Evolutionary conservation across 2,888 invertebrate species (phyloP).

Genomic region (Prosopocoilus inquinatus): DNA sequence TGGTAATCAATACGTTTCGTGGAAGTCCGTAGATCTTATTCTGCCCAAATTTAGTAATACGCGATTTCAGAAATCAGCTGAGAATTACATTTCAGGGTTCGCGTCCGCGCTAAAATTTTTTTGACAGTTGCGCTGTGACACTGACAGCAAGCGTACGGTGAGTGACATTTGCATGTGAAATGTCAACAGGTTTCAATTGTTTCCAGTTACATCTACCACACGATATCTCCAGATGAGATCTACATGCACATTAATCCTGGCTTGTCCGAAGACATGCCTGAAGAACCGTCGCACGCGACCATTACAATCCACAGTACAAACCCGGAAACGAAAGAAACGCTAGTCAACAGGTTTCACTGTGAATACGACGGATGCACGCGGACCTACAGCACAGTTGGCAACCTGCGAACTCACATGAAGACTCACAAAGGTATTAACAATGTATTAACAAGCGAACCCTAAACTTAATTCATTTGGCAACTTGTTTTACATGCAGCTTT

Average conservation of each 20-base stretch:
- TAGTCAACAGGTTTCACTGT: conserved; percentile 73
- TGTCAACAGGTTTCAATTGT: conserved; percentile 11
- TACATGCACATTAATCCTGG: conserved; percentile 70
- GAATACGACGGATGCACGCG: conserved; percentile 85
- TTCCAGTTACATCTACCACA: conserved; percentile 67
- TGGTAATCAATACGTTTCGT: conserved; percentile 30
- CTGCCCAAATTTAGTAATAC: conserved; percentile 39
- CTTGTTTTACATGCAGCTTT: conserved; percentile 9
- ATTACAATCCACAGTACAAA: conserved; percentile 65
- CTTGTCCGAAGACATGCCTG: conserved; percentile 60
- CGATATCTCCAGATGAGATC: conserved; percentile 67
- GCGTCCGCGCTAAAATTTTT: conserved; percentile 19
- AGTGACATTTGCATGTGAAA: neutral
- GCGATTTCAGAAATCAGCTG: conserved; percentile 28
- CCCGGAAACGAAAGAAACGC: conserved; percentile 57
- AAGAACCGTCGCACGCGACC: conserved; percentile 67
- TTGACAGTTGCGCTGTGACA: conserved; percentile 11
- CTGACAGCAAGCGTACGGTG: conserved; percentile 1
- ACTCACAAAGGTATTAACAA: conserved; percentile 96
- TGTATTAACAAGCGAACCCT: conserved; percentile 19
- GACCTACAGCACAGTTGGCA: conserved; percentile 91
- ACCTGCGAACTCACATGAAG: conserved; percentile 92
- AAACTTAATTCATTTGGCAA: neutral
- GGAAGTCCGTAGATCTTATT: conserved; percentile 15
- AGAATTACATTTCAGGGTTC: conserved; percentile 22